Conservation (phyloP, 2,113 vertebrate species). For the Acanthisitta chloris region DNA sequence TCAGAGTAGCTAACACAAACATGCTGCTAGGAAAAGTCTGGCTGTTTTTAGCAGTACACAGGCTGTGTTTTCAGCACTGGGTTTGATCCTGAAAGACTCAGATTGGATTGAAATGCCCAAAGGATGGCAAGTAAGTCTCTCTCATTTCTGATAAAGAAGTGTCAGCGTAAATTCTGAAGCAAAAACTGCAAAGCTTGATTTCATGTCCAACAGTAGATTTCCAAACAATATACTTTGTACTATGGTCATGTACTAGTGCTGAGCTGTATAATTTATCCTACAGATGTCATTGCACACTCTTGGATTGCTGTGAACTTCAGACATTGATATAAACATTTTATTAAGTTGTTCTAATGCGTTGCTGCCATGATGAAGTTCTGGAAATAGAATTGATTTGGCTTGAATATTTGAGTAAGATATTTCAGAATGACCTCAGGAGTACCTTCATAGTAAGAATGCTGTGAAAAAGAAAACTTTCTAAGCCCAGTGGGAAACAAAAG, state of each 20-base stretch:
- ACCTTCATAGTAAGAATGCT: not conserved
- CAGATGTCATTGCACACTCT: not conserved
- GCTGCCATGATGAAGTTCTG: not conserved
- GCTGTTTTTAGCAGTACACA: not conserved
- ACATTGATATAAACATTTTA: constrained; percentile 15
- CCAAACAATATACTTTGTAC: constrained; percentile 25
- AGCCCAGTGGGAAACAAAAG: not conserved
- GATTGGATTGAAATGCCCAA: not conserved
- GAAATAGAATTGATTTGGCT: not conserved
- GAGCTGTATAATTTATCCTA: not conserved
- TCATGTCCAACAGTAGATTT: not conserved
- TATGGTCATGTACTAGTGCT: not conserved
- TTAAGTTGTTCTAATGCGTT: not conserved
- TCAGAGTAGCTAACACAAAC: not conserved
- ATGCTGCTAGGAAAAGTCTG: not conserved
- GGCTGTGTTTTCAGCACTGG: not conserved
- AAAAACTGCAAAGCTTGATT: not conserved
- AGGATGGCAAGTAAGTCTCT: not conserved
- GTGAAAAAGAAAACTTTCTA: not conserved
- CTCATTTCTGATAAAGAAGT: not conserved
- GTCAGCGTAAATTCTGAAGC: not conserved
- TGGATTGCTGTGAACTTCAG: constrained; percentile 17
- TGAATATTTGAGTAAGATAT: not conserved
- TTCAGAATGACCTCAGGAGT: not conserved
- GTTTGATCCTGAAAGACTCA: not conserved